Evolutionary conservation across 2,888 invertebrate genomes (phyloP).

Genomic region (Latrodectus elegans): DNA sequence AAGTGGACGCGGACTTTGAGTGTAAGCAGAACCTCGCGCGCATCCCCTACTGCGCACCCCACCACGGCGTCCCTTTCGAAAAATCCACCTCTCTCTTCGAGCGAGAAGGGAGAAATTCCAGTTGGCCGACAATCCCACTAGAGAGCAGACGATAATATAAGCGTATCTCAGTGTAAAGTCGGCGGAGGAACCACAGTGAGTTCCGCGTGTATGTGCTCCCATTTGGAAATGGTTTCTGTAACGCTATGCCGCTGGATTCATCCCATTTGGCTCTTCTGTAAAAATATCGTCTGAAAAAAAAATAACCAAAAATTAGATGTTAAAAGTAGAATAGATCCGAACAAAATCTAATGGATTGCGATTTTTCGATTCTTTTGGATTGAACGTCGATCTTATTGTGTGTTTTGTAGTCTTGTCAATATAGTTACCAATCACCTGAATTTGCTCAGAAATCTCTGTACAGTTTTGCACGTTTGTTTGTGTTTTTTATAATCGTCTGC

Average conservation of each 20-base stretch:
- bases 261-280: neutral
- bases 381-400: no score
- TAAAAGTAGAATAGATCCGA: no score
- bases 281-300: neutral
- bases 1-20: conserved; percentile 43
- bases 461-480: conserved; percentile 5
- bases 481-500: neutral
- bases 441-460: conserved; percentile 47
- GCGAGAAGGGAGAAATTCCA: conserved; percentile 35
- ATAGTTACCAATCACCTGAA: conserved; percentile 26
- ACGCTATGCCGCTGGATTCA: neutral
- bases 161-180: neutral
- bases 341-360: no score
- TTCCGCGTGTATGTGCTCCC: neutral
- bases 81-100: conserved; percentile 24
- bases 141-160: neutral
- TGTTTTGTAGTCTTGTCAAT: no score
- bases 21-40: conserved; percentile 48
- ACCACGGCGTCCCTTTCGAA: conserved; percentile 52
- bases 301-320: no score
- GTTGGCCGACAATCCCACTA: conserved; percentile 4
- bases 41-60: conserved; percentile 48
- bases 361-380: no score
- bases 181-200: neutral
- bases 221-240: neutral